Conservation (phyloP, 1,140 invertebrate species). For the Magallana angulata region DNA sequence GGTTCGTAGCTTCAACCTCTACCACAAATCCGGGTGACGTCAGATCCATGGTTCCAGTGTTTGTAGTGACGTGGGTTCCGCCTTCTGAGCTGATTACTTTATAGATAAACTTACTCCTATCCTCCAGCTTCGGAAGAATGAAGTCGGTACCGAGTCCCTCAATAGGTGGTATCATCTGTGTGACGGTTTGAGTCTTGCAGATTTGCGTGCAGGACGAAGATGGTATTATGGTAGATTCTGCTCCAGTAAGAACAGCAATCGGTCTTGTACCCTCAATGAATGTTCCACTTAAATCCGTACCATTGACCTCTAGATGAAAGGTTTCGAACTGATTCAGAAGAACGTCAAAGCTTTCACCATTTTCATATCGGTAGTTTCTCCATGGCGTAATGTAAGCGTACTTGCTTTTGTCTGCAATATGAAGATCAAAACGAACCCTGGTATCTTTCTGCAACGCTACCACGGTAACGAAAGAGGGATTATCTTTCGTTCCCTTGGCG, state of each 20-base stretch:
- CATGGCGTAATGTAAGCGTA: constrained; percentile 43
- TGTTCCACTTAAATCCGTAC: constrained; percentile 44
- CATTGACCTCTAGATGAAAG: constrained; percentile 54
- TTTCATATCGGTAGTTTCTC: constrained; percentile 52
- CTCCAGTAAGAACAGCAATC: constrained; percentile 49
- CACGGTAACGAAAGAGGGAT: constrained; percentile 43
- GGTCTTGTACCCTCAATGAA: constrained; percentile 23
- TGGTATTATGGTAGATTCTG: constrained; percentile 33
- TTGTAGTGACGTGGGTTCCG: not conserved
- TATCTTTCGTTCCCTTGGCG: not conserved
- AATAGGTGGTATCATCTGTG: constrained; percentile 25
- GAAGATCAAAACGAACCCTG: constrained; percentile 37
- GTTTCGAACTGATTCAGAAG: constrained; percentile 58
- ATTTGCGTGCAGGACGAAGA: not conserved
- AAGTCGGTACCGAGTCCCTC: not conserved
- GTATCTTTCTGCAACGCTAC: constrained; percentile 54
- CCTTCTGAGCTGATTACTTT: not conserved
- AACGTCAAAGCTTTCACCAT: constrained; percentile 52
- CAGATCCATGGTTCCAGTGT: not conserved
- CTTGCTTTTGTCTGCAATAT: not conserved
- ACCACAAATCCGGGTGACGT: not conserved
- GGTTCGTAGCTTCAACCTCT: not conserved
- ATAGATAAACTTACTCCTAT: not conserved
- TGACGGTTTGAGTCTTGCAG: not conserved
- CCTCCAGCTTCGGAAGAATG: not conserved